Evolutionary conservation across 2,797 vertebrate species (phyloP), one percentile per base, ranked within the genome.

Genomic region (Pagetopsis macropterus): DNA sequence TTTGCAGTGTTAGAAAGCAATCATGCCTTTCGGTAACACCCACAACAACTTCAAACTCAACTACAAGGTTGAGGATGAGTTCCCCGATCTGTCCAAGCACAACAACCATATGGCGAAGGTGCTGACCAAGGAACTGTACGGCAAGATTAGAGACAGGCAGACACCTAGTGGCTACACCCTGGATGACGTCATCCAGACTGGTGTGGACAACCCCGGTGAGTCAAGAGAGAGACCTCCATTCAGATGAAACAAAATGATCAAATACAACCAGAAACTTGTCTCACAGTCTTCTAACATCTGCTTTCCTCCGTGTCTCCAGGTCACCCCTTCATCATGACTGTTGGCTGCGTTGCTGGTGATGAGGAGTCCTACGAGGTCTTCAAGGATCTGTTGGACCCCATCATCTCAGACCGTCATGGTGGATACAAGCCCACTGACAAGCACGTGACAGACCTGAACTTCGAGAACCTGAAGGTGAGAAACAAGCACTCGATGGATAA

Each of bases 81-180:
- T 23, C 78, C 97, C 97, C 0, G 96, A 99, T 92, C 93, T 99
- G 76, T 62, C 46, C 76, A 88, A 95, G 78, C 97, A 98, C 91
- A 99, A 99, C 94, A 99, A 99, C 93, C 97, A 99, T 88, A 99
- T 99, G 97, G 97, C 97, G 89, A 98, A 97, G 84, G 90, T 63
- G 10, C 92, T 99, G 84, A 96, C 94, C 70, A 93, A 82, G 1
- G 96, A 96, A 0, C 44, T 99, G 0, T 99, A 99, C 72, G 91
- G 68, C 82, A 96, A 96, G 62, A 78, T 99, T 61, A 94, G 97
- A 1, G 97, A 96, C 88, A 98, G 95, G 87, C 96, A 97, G 93
- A 99, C 97, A 0, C 92, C 96, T 3, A 97, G 95, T 0, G 97
- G 97, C 56, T 98, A 88, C 92, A 99, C 97, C 56, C 0, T 99